phyloP scores from a whole-genome alignment of 2,888 invertebrate species.

The Lottia gigantea region DNA sequence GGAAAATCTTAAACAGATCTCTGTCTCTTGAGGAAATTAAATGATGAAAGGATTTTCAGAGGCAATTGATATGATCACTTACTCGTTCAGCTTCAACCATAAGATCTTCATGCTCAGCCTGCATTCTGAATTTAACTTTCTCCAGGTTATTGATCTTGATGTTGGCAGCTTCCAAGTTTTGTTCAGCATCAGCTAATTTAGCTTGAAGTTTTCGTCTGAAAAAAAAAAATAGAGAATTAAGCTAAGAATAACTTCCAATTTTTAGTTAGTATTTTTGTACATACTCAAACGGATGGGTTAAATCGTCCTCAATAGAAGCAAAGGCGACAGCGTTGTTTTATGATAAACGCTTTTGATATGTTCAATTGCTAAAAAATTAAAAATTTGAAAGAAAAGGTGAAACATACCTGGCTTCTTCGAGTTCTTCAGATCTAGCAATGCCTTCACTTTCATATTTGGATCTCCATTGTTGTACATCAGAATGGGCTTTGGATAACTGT shows the following conservation, averaged over 20 bases:
- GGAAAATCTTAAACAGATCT: too few relatives aligned
- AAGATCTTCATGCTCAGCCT: conserved; percentile 78
- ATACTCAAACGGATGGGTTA: too few relatives aligned
- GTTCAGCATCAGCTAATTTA: conserved; percentile 94
- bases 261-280: neutral
- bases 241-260: too few relatives aligned
- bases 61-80: neutral
- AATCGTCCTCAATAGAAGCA: neutral
- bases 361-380: neutral
- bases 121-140: conserved; percentile 95
- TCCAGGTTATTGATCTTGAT: conserved; percentile 82
- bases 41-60: too few relatives aligned
- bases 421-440: conserved; percentile 71
- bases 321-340: neutral
- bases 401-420: conserved; percentile 65
- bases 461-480: conserved; percentile 96
- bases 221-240: conserved; percentile 9
- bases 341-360: too few relatives aligned
- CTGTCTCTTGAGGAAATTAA: too few relatives aligned
- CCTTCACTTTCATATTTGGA: conserved; percentile 93
- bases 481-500: conserved; percentile 97
- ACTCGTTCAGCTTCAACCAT: conserved; percentile 9
- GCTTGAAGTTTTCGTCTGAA: conserved; percentile 80
- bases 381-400: too few relatives aligned
- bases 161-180: conserved; percentile 83